These are phyloP conservation scores for Enteromius thamalakanensis DNA, from an alignment of 2,797 vertebrate genomes.

Conservation along the genomic window DNA sequence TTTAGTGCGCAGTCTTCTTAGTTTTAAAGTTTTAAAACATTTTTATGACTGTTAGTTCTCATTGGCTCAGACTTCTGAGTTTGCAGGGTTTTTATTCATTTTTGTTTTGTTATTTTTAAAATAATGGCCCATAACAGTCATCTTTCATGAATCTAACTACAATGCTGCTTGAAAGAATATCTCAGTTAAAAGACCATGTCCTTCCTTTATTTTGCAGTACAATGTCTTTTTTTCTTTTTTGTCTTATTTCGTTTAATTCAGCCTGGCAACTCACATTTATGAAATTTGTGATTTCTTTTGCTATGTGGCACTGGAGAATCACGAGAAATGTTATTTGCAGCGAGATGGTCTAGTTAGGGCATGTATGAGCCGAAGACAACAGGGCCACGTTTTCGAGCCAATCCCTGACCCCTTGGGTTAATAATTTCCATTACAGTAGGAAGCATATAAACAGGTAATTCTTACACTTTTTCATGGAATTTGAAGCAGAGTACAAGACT, in stretches of 20 bases:
- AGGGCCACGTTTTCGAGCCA: neutral
- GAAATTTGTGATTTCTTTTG: neutral
- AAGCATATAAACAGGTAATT: neutral
- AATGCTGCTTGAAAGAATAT: neutral
- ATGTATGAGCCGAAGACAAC: neutral
- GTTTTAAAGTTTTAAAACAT: neutral
- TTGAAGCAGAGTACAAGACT: conserved; percentile 9
- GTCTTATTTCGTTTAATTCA: neutral
- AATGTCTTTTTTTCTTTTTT: neutral
- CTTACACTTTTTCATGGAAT: neutral
- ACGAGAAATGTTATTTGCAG: neutral
- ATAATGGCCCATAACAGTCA: neutral
- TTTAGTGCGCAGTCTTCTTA: neutral
- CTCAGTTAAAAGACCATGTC: neutral
- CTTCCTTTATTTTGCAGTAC: neutral
- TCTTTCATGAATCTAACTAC: neutral
- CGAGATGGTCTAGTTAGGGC: neutral
- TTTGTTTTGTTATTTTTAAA: neutral
- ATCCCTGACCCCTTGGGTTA: conserved; percentile 5
- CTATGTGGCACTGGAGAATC: too few relatives aligned
- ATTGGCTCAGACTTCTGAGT: neutral
- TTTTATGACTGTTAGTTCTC: neutral
- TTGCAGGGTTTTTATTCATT: neutral
- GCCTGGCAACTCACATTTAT: neutral
- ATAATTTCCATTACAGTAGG: neutral